A percentile compares a stretch with the other conserved stretches of the same genome.
Conservation (phyloP, 2,113 vertebrate species). For the Sphyrna mokarran region DNA sequence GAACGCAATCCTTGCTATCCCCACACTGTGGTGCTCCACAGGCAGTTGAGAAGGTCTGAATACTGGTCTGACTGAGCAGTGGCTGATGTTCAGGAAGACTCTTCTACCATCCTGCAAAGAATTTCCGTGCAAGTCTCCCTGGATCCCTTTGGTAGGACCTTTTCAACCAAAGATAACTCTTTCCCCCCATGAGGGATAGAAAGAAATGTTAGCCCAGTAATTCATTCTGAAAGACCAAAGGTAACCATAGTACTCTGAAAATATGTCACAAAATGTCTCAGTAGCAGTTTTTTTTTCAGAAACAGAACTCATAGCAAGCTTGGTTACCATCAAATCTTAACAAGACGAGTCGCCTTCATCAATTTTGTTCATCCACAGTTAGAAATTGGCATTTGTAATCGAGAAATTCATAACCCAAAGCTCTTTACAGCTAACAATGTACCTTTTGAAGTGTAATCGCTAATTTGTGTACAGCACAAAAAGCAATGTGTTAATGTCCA, state of each 20-base stretch:
- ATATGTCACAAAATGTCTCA: neutral
- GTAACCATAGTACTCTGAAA: neutral
- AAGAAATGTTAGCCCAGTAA: neutral
- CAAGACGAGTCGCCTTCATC: neutral
- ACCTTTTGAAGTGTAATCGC: neutral
- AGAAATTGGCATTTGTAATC: neutral
- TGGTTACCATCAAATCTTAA: neutral
- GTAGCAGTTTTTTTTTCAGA: neutral
- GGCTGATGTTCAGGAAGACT: neutral
- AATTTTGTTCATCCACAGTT: neutral
- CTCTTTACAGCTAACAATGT: neutral
- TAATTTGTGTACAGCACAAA: neutral
- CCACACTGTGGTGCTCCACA: neutral
- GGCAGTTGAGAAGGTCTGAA: neutral
- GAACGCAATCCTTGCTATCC: neutral
- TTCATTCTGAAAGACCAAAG: neutral
- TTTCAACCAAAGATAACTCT: neutral
- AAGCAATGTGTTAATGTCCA: neutral
- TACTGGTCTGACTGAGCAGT: neutral
- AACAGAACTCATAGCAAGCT: neutral
- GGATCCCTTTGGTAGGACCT: too few relatives aligned
- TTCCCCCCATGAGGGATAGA: neutral
- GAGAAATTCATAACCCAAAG: neutral
- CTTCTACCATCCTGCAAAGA: neutral
- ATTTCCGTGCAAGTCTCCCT: neutral